phyloP scores from a whole-genome alignment of 1,140 invertebrate genomes.

The Drosophila kohkoa region DNA sequence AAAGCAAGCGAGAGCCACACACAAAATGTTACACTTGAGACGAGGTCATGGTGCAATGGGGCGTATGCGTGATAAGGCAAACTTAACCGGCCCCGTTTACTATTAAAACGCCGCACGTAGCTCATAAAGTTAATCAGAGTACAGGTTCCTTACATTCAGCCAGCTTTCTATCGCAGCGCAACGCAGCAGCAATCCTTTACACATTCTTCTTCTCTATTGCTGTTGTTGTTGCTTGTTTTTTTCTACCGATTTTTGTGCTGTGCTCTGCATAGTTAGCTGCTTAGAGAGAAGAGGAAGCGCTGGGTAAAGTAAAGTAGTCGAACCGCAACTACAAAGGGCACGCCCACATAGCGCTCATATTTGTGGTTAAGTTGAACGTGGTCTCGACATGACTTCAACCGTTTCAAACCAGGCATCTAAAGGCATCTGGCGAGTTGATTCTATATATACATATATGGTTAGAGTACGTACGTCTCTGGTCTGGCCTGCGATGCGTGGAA shows the following conservation, averaged over 20 bases:
- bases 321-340: conserved; percentile 69
- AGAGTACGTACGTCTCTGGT: no score
- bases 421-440: background rate
- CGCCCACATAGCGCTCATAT: conserved; percentile 65
- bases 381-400: conserved; percentile 21
- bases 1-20: conserved; percentile 8
- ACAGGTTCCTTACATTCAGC: conserved; percentile 18
- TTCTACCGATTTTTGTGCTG: conserved; percentile 29
- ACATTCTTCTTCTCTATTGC: background rate
- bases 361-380: conserved; percentile 57
- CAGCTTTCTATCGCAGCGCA: no score
- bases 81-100: conserved; percentile 42
- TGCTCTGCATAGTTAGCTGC: conserved; percentile 38
- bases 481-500: conserved; percentile 48
- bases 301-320: no score
- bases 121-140: conserved; percentile 80
- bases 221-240: background rate
- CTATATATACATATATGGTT: background rate
- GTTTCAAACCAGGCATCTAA: background rate
- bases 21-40: conserved; percentile 79
- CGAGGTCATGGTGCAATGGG: conserved; percentile 51
- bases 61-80: conserved; percentile 66
- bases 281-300: background rate
- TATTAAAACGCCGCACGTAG: conserved; percentile 76
- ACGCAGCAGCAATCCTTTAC: background rate